Evolutionary conservation across 1,140 invertebrate species (phyloP), one percentile per base, ranked within the genome.

Genomic region (Panagrolaimus sp.): DNA sequence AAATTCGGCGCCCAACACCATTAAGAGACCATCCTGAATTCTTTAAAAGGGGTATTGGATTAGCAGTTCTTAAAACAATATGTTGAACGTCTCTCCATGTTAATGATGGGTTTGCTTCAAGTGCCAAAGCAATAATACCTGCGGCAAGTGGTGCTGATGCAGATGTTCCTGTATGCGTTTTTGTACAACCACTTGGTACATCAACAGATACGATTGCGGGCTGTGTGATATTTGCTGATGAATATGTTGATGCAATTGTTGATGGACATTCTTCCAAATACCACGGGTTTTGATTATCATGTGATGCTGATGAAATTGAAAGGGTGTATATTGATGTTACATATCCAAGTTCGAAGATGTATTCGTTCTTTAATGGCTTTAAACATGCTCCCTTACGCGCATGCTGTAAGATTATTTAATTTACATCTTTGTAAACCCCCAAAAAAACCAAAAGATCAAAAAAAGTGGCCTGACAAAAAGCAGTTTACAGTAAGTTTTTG

Each of bases 251-350:
- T 0, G 93, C 93, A 67, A 98, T 84, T 4, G 93, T 96, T 5
- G 93, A 96, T 1, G 93, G 92, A 80, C 94, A 98, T 84, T 96
- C 92, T 85, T 97, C 94, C 64, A 96, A 87, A 83, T 99, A 99
- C 95, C 95, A 98, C 0, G 96, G 95, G 79, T 92, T 92, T 43
- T 73, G 70, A 74, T 92, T 92, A 86, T 98, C 93, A 64, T 71
- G 82, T 0, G 94, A 97, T 0, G 93, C 94, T 80, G 92, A 95
- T 23, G 91, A 95, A 77, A 98, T 96, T 65, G 93, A 96, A 31
- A 99, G 84, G 0, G 96, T 98, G 84, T 97, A 97, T 78, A 98
- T 97, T 77, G 92, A 95, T 79, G 97, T 97, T 13, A 94, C 97
- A 84, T 98, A 98, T 13, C 96, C 96, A 84, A n/a, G n/a, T n/a